A percentile compares a stretch with the other conserved stretches of the same genome.
Evolutionary conservation across 2,113 vertebrate species (phyloP).

Genomic region (Apteryx mantelli): DNA sequence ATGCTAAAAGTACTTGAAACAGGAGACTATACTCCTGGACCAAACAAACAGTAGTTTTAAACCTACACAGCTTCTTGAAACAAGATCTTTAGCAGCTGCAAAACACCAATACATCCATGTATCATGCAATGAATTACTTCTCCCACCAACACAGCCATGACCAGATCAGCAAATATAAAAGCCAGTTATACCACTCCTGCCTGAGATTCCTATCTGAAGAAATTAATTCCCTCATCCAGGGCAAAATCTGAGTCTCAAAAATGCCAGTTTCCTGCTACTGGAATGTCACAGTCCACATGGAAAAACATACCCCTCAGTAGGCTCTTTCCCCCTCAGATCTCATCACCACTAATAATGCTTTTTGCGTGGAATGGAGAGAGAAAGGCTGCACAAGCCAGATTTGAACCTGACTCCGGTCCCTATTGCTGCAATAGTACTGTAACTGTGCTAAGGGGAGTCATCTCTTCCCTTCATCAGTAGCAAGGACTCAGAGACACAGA

Average conservation of each 20-base stretch:
- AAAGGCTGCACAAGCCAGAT: neutral
- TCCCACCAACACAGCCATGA: neutral
- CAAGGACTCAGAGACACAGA: neutral
- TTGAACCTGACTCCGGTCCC: neutral
- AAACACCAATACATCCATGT: neutral
- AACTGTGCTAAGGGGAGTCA: constrained; percentile 39
- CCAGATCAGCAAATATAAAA: neutral
- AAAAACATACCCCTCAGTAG: neutral
- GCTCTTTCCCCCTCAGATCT: neutral
- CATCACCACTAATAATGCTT: neutral
- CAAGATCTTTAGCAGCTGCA: neutral
- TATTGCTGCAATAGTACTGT: constrained; percentile 15
- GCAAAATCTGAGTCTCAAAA: neutral
- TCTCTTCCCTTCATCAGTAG: constrained; percentile 32
- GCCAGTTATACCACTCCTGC: neutral
- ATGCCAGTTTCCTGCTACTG: neutral
- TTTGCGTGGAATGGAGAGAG: neutral
- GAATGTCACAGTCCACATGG: neutral
- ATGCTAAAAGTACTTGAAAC: neutral
- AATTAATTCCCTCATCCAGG: neutral
- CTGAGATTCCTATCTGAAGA: neutral
- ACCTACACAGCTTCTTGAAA: neutral
- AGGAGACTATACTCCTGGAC: neutral
- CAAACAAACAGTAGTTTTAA: neutral
- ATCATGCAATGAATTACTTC: neutral